Percentiles rank a stretch among this genome's conserved stretches.
These are phyloP conservation scores for Ariopsis seemanni DNA, from an alignment of 2,113 vertebrate species.

Conservation along the genomic window DNA sequence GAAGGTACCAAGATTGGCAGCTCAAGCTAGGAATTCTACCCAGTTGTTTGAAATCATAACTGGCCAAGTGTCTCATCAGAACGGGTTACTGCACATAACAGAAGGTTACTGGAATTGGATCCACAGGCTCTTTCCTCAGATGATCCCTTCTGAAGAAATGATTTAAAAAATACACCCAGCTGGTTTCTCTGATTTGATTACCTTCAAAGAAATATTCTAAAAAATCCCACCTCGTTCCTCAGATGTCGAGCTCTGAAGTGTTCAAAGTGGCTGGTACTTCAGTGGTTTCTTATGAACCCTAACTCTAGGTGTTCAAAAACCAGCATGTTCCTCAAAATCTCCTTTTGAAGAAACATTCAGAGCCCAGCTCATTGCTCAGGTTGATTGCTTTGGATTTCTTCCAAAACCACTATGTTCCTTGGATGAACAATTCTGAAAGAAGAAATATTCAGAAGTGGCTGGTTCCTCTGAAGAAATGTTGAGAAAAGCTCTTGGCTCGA, in stretches of 20 bases:
- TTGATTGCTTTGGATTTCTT: neutral
- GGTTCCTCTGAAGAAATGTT: conserved; percentile 7
- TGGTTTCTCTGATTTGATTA: neutral
- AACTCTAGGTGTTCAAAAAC: neutral
- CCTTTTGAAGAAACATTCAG: neutral
- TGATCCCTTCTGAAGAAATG: neutral
- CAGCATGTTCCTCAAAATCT: neutral
- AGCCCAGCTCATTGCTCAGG: neutral
- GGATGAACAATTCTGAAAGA: neutral
- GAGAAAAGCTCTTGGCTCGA: neutral
- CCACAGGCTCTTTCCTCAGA: neutral
- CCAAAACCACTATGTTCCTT: neutral
- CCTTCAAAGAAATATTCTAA: neutral
- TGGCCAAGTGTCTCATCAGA: neutral
- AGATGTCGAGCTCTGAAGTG: neutral
- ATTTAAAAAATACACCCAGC: neutral
- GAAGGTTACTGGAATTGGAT: neutral
- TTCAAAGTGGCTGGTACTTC: neutral
- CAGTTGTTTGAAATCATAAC: neutral
- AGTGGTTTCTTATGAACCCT: neutral
- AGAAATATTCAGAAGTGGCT: neutral
- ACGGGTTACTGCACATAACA: neutral
- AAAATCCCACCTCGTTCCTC: neutral
- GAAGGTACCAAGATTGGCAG: neutral
- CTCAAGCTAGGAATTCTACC: neutral